Base-by-base conservation (phyloP, 2,888 invertebrate genomes). In the Smittia sp. region DNA sequence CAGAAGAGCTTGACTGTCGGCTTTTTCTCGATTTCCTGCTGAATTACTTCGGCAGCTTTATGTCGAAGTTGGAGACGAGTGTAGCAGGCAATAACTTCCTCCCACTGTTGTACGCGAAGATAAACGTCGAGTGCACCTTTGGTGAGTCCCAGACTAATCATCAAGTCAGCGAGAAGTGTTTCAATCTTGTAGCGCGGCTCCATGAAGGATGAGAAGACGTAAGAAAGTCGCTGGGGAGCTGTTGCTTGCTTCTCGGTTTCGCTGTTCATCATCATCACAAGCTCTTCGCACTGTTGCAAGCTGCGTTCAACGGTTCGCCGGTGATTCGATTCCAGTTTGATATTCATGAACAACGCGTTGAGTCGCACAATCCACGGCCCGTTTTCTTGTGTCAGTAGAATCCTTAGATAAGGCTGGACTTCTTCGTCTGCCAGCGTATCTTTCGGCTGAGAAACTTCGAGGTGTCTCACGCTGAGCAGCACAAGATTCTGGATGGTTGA, bases 1-100 rank as follows among this genome's bases (percentile, higher is more conserved):
- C 98, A 98, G 84, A 92, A 93, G 22, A 98, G 82, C 80, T 92
- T 89, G 0, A 94, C 92, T 0, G 93, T 92, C 73, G 94, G 92
- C 74, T 90, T 88, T 75, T 90, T 86, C 1, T 87, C 86, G 74
- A 93, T 82, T 80, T 95, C 91, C 78, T 94, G 88, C 73, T 88
- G 86, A 76, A 98, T 93, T 54, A 98, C 84, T 81, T 93, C 91
- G 6, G 95, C 94, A 0, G 98, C 97, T 85, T 94, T 94, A 78
- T 97, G 94, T 41, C 90, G 85, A 77, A 95, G 83, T 77, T 94
- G 90, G 75, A 98, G 81, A 75, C 89, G 83, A 52, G 92, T 92
- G 80, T 98, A 98, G 82, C 98, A 98, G 1, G 88, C 86, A 73
- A 99, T 93, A 27, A 96, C 93, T 76, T 95, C 91, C 78, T 97